Evolutionary conservation across 2,888 invertebrate genomes (phyloP), one percentile per base, ranked within the genome.

Genomic region (Caenorhabditis sinica): DNA sequence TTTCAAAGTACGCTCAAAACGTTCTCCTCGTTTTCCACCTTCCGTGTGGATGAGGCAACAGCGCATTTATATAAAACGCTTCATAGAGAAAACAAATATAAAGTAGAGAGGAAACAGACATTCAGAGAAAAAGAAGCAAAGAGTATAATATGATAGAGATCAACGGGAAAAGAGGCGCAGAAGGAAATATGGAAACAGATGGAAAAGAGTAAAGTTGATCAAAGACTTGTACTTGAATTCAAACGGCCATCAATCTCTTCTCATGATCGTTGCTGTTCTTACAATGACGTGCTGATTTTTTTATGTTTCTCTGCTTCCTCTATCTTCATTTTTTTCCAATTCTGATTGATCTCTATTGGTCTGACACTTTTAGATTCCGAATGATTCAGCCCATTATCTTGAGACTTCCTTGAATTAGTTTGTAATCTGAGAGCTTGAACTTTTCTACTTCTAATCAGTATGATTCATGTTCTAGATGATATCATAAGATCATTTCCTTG

Each of bases 141-240:
- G 11, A 51, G 23, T 8, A 9, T 51, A 36, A 4, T 49, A 66
- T 68, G 30, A 51, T 33, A 68, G 68, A 68, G 68, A 68, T 68
- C 51, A 68, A 8, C 51, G 68, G 49, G 53, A 33, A 68, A 36
- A 3, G 51, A 53, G 30, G 49, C 68, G 36, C 51, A 68, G 36
- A 33, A 68, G 45, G 45, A 49, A 20, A 49, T 51, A 20, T 30
- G 9, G 68, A 68, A 68, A 51, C 68, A 53, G n/a, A 68, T 68
- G 51, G 23, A 28, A 53, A 49, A 45, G n/a, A n/a, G n/a, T n/a
- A n/a, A 65, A 51, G 49, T 51, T 51, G 68, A 68, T 65, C 17
- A 45, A 25, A 65, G 28, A 45, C 30, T 68, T 68, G 36, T 68
- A 51, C 68, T 51, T 51, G 51, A 45, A 49, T 30, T 33, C 20